Conservation (phyloP, 2,113 vertebrate species). For the Tonatia bakeri region DNA sequence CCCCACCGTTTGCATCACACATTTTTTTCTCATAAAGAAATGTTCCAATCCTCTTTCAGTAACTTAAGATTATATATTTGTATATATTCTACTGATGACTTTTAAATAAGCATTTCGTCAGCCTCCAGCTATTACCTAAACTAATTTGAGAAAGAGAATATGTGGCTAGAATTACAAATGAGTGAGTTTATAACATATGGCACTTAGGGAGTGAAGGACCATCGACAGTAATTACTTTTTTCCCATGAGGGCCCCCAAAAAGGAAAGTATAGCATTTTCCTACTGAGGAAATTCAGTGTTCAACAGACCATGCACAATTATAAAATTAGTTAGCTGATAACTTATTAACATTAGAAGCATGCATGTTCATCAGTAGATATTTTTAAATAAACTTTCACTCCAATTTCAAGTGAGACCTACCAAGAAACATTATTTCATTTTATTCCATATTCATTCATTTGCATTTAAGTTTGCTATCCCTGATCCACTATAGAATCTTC, state of each 20-base stretch:
- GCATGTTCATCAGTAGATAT: not conserved
- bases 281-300: constrained; percentile 55
- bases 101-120: constrained; percentile 73
- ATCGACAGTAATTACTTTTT: constrained; percentile 76
- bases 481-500: not conserved
- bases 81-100: not conserved
- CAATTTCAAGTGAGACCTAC: constrained; percentile 8
- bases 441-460: constrained; percentile 24
- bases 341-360: constrained; percentile 54
- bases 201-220: constrained; percentile 62
- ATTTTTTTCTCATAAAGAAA: constrained; percentile 30
- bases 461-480: not conserved
- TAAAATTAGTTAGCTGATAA: constrained; percentile 74
- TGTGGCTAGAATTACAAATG: constrained; percentile 72
- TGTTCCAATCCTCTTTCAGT: not conserved
- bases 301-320: constrained; percentile 63
- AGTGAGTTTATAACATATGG: constrained; percentile 38
- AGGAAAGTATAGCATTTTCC: not conserved
- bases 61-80: not conserved
- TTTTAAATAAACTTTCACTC: constrained; percentile 49
- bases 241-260: not conserved
- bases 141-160: constrained; percentile 47
- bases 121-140: constrained; percentile 58
- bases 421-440: constrained; percentile 35
- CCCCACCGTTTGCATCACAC: not conserved